A percentile compares a stretch with the other conserved stretches of the same genome.
Conservation (phyloP, 2,113 vertebrate species). For the Lepus americanus region DNA sequence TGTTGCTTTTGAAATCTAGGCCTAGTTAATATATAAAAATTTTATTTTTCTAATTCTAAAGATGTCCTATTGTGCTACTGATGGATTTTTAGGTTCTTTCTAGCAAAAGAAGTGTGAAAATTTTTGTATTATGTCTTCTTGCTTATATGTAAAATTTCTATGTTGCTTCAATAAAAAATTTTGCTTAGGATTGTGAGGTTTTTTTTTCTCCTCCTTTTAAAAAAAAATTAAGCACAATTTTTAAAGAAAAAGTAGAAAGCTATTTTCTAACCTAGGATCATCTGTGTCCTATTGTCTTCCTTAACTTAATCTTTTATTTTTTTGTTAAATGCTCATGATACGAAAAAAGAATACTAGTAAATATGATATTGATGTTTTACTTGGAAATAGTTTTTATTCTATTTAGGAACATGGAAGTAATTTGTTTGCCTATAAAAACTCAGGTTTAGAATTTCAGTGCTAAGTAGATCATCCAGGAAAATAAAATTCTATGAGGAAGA, state of each 20-base stretch:
- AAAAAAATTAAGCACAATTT: constrained; percentile 44
- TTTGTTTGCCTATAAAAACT: constrained; percentile 32
- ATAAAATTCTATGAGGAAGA: constrained; percentile 51
- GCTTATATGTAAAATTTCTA: not conserved
- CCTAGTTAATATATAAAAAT: constrained; percentile 11
- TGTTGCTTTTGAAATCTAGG: constrained; percentile 35
- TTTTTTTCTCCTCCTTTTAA: not conserved
- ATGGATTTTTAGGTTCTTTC: constrained; percentile 32
- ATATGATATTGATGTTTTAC: constrained; percentile 59
- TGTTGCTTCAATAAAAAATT: constrained; percentile 21
- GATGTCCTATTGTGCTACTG: constrained; percentile 3
- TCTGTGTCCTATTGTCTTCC: constrained; percentile 30
- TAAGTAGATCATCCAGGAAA: constrained; percentile 9
- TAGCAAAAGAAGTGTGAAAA: constrained; percentile 19
- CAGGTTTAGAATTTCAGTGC: constrained; percentile 64
- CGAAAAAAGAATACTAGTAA: not conserved
- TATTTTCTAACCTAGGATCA: constrained; percentile 39
- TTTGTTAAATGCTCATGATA: constrained; percentile 58
- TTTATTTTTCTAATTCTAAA: constrained; percentile 63
- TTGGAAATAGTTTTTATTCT: constrained; percentile 47
- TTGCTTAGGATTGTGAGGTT: not conserved
- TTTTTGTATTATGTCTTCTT: not conserved
- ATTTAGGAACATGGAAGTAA: constrained; percentile 32
- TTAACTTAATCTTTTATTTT: constrained; percentile 50
- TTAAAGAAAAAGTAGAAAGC: constrained; percentile 23